phyloP scores from a whole-genome alignment of 2,888 invertebrate genomes.

The Cephus nigrinus region DNA sequence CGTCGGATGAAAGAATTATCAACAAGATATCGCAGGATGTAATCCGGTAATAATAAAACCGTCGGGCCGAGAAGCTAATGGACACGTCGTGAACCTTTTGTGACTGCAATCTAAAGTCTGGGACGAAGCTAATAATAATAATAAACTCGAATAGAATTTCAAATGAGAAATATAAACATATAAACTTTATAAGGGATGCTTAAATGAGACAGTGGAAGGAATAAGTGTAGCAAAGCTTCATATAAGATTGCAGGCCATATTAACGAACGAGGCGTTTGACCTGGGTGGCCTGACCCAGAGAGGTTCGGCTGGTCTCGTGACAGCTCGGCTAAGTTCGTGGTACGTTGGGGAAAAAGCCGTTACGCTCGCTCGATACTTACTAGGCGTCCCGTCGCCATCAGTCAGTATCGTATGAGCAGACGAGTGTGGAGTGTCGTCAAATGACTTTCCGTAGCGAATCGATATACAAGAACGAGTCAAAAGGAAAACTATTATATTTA shows the following conservation, averaged over 20 bases:
- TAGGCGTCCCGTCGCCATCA: conserved; percentile 18
- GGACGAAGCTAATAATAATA: neutral
- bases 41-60: neutral
- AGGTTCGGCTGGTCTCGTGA: conserved; percentile 28
- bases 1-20: neutral
- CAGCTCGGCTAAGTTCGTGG: conserved; percentile 32
- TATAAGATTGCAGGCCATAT: conserved; percentile 21
- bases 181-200: too few relatives aligned
- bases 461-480: neutral
- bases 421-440: conserved; percentile 22
- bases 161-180: too few relatives aligned
- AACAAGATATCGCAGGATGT: neutral
- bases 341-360: conserved; percentile 3
- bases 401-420: conserved; percentile 21
- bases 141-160: neutral
- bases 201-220: neutral
- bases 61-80: neutral
- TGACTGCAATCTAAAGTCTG: neutral
- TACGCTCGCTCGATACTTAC: conserved; percentile 2
- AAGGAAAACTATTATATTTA: neutral
- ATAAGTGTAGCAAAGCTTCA: neutral
- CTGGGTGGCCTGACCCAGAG: conserved; percentile 45
- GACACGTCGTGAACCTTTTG: neutral
- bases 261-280: conserved; percentile 38
- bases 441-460: neutral